Evolutionary conservation across 2,888 invertebrate species (phyloP).

Genomic region (Chironomus riparius): DNA sequence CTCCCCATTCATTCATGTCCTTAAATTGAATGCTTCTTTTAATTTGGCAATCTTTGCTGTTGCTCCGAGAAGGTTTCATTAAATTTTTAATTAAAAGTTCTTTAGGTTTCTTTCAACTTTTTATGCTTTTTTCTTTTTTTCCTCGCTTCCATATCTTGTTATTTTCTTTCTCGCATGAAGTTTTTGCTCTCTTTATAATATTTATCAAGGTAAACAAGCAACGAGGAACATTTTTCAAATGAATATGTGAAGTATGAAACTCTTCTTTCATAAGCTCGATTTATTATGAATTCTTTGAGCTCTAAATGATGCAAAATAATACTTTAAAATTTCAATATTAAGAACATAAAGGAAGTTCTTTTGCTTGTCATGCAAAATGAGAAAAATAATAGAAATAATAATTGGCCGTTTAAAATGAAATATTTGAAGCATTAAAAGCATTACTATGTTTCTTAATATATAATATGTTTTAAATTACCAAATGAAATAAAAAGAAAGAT

Average conservation of each 20-base stretch:
- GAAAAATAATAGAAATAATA: too few relatives aligned
- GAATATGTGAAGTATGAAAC: neutral
- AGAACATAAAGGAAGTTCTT: too few relatives aligned
- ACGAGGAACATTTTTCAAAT: neutral
- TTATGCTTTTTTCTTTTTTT: neutral
- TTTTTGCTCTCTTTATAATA: neutral
- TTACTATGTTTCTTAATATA: too few relatives aligned
- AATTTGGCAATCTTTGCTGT: conserved; percentile 23
- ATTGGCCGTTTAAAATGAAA: too few relatives aligned
- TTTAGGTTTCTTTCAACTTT: conserved; percentile 8
- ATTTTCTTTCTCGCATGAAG: neutral
- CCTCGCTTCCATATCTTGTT: neutral
- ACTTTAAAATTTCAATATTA: too few relatives aligned
- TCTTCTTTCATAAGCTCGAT: neutral
- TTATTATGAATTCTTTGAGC: neutral
- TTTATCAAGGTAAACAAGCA: neutral
- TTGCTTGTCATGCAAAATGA: too few relatives aligned
- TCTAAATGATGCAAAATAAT: too few relatives aligned
- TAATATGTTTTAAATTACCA: too few relatives aligned
- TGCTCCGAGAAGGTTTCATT: neutral
- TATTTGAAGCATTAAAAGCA: too few relatives aligned
- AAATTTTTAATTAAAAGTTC: conserved; percentile 24
- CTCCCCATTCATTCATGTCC: conserved; percentile 1
- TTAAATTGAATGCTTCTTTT: conserved; percentile 20
- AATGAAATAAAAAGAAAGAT: too few relatives aligned